These are phyloP conservation scores for Sycobia sp. DNA, from an alignment of 1,140 invertebrate species.

Conservation along the genomic window DNA sequence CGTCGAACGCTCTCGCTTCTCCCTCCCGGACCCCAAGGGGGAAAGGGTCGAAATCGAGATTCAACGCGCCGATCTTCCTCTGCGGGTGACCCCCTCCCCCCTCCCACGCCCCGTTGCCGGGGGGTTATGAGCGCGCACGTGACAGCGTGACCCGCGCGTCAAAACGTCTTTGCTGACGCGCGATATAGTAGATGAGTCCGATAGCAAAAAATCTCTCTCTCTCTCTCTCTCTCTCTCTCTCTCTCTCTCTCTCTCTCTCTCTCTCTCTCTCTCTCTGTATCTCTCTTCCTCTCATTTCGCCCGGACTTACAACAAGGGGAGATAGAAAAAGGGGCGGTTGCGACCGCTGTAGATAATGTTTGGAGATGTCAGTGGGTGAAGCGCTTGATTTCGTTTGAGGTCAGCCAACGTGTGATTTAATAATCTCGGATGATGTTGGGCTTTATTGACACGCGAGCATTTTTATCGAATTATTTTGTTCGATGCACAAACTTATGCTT, in stretches of 20 bases:
- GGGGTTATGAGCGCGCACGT: neutral
- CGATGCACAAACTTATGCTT: neutral
- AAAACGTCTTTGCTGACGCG: neutral
- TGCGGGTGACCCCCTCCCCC: neutral
- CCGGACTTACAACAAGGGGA: constrained; percentile 6
- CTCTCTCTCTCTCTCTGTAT: too few species aligned
- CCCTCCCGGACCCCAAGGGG: neutral
- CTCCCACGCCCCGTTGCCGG: too few species aligned
- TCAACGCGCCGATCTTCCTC: constrained; percentile 20
- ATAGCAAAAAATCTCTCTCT: too few species aligned
- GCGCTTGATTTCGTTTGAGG: neutral
- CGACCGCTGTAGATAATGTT: constrained; percentile 15
- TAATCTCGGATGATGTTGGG: neutral
- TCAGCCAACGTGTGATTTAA: constrained; percentile 18
- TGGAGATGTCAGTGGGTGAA: neutral
- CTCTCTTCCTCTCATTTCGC: too few species aligned
- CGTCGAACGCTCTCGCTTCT: constrained; percentile 13
- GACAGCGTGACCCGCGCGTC: constrained; percentile 8
- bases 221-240: too few species aligned
- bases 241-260: too few species aligned
- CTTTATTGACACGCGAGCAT: constrained; percentile 7
- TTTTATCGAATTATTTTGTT: constrained; percentile 22
- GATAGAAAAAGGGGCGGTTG: neutral
- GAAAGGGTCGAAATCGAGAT: constrained; percentile 30
- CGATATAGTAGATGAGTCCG: too few species aligned